Base-by-base conservation (phyloP, 1,140 invertebrate genomes). In the Portunus trituberculatus region DNA sequence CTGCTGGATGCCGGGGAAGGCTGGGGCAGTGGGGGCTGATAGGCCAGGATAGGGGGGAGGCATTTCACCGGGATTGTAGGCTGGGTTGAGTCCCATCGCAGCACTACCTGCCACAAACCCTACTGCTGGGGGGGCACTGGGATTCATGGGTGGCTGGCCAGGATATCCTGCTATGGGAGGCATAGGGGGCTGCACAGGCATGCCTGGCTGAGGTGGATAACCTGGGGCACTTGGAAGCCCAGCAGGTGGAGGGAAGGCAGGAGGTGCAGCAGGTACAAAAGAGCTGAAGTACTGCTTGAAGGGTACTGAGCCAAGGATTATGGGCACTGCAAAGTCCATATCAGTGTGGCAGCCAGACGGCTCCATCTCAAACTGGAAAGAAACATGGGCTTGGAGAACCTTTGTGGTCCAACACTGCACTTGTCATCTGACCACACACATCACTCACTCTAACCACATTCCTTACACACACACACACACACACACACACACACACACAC, bases 361-460 rank as follows among this genome's bases (percentile, higher is more conserved):
- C 28, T 94, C 93, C 88, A 94, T 91, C 87, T 94, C 93, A 94
- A 94, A 94, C 93, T 94, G 93, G 0, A 90, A 90, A 83, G 76
- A 25, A n/a, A 82, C 31, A 67, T 16, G 12, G 48, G 16, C 12
- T n/a, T 48, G 20, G 48, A 3, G 25, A 39, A 39, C 39, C 39
- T 39, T 39, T 39, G 39, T 39, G 6, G 39, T 6, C 39, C 39
- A 39, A 39, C 39, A 39, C 39, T 39, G 39, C 39, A 39, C 39
- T 39, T 6, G 6, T 39, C 39, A 39, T 39, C 39, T 39, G 39
- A 39, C 39, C 6, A 6, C 6, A 39, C 39, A 39, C 1, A 39
- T 39, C 39, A 39, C 39, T 39, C 39, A 39, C 39, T 39, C 39
- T 39, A 39, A 28, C 32, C 25, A 89, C n/a, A 39, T 39, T 39